phyloP scores from a whole-genome alignment of 2,888 invertebrate species.

The Pollenia griseotomentosa region DNA sequence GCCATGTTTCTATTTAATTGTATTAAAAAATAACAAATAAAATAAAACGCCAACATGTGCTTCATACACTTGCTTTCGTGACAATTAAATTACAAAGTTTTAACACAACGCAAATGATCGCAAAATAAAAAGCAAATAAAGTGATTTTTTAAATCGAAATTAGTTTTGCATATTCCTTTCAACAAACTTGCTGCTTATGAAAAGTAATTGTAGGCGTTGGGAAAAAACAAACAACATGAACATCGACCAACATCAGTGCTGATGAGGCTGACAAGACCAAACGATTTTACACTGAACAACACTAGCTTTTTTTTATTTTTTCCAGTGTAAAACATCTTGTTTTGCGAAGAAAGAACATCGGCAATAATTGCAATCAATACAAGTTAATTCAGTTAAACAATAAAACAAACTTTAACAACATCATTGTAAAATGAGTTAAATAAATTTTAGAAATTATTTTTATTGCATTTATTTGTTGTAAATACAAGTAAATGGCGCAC shows the following conservation, averaged over 20 bases:
- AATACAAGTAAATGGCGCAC: slow-evolving; percentile 36
- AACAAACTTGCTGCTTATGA: background rate
- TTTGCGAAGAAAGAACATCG: slow-evolving; percentile 31
- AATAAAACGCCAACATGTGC: slow-evolving; percentile 15
- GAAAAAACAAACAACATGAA: slow-evolving; percentile 60
- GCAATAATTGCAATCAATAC: slow-evolving; percentile 59
- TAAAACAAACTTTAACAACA: slow-evolving; percentile 21
- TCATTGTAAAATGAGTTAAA: slow-evolving; percentile 50
- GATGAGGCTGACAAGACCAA: slow-evolving; percentile 71
- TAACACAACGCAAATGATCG: slow-evolving; percentile 34
- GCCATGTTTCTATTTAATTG: slow-evolving; percentile 41
- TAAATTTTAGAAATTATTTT: slow-evolving; percentile 59
- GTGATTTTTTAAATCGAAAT: slow-evolving; percentile 32
- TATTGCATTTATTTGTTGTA: slow-evolving; percentile 24
- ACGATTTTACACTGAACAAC: slow-evolving; percentile 22
- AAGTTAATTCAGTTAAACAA: slow-evolving; percentile 67
- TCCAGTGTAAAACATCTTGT: slow-evolving; percentile 52
- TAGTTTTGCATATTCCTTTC: slow-evolving; percentile 1
- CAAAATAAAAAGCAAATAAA: slow-evolving; percentile 61
- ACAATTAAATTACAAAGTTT: slow-evolving; percentile 61
- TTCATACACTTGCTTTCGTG: slow-evolving; percentile 54
- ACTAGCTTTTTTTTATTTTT: slow-evolving; percentile 32
- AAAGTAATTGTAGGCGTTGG: slow-evolving; percentile 66
- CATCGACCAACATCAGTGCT: slow-evolving; percentile 52
- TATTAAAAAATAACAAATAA: slow-evolving; percentile 7